A percentile compares a stretch with the other conserved stretches of the same genome.
phyloP scores from a whole-genome alignment of 2,888 invertebrate genomes.

The Carabus problematicus region DNA sequence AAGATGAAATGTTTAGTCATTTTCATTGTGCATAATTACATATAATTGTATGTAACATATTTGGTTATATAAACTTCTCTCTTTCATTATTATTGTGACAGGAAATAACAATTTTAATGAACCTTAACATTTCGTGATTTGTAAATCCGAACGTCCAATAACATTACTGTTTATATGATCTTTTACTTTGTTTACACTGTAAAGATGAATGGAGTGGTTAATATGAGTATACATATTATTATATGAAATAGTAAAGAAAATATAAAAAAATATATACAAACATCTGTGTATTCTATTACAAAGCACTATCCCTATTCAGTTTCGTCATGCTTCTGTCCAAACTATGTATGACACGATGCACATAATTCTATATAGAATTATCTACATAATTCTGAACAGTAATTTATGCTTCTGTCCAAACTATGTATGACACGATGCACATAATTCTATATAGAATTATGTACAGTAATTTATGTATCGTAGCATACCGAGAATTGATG shows the following conservation, averaged over 20 bases:
- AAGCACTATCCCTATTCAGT: neutral
- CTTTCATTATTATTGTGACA: conserved; percentile 28
- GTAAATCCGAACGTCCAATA: conserved; percentile 40
- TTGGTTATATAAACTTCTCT: conserved; percentile 7
- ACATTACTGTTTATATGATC: conserved; percentile 40
- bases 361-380: no score
- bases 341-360: no score
- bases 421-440: no score
- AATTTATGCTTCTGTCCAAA: no score
- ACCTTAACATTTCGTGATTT: conserved; percentile 39
- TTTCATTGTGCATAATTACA: neutral
- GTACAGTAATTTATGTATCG: no score
- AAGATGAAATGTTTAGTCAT: conserved; percentile 20
- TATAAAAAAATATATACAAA: conserved; percentile 30
- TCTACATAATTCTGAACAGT: no score
- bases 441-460: no score
- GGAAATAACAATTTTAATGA: conserved; percentile 20
- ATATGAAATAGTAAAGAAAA: conserved; percentile 41
- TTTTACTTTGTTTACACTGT: conserved; percentile 41
- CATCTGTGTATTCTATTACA: neutral
- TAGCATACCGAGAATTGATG: no score
- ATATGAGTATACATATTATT: conserved; percentile 41
- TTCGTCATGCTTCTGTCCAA: no score
- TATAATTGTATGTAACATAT: conserved; percentile 18
- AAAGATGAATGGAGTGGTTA: conserved; percentile 39